Evolutionary conservation across 2,888 invertebrate genomes (phyloP).

Genomic region (Zygaena filipendulae): DNA sequence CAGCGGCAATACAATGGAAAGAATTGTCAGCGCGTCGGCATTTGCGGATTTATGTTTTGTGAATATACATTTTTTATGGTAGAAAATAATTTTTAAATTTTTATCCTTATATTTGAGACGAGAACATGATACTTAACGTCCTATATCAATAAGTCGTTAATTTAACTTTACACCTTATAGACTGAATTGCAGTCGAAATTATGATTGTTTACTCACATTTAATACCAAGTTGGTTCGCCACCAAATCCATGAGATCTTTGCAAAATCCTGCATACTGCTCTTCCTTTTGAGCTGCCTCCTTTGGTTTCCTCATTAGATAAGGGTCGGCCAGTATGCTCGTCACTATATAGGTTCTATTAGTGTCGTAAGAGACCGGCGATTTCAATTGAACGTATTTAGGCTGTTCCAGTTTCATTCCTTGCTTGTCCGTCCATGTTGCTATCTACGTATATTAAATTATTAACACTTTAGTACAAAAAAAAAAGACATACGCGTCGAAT

Average conservation of each 20-base stretch:
- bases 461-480: background rate
- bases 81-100: too few species aligned
- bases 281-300: constrained; percentile 74
- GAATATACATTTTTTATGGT: too few species aligned
- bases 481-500: too few species aligned
- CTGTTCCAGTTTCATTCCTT: constrained; percentile 78
- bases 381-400: constrained; percentile 80
- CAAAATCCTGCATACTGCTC: constrained; percentile 91
- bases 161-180: too few species aligned
- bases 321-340: constrained; percentile 90
- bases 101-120: too few species aligned
- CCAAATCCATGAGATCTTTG: constrained; percentile 87
- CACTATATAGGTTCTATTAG: constrained; percentile 88
- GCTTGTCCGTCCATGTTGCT: constrained; percentile 87
- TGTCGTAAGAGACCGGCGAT: constrained; percentile 77
- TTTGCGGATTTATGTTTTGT: too few species aligned
- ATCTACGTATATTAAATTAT: too few species aligned
- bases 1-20: too few species aligned
- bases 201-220: constrained; percentile 82
- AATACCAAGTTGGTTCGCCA: constrained; percentile 83
- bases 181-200: too few species aligned
- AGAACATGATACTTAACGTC: too few species aligned
- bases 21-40: too few species aligned
- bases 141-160: too few species aligned
- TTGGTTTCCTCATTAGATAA: constrained; percentile 81